Evolutionary conservation across 2,113 vertebrate genomes (phyloP).

Genomic region (Stegastes partitus): DNA sequence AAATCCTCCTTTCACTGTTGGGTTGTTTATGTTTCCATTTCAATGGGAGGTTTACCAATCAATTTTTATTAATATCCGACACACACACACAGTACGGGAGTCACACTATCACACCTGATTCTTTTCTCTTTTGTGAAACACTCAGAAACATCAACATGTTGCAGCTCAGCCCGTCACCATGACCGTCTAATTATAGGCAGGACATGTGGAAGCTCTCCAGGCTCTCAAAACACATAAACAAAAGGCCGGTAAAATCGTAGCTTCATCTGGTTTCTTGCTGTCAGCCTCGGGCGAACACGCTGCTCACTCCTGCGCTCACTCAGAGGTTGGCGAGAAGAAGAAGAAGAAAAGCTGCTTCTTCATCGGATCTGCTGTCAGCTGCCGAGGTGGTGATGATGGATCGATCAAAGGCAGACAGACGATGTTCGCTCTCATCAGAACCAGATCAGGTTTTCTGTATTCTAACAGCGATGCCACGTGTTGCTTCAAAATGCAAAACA

Average conservation of each 20-base stretch:
- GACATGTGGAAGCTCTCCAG: conserved; percentile 28
- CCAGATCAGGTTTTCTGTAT: not conserved
- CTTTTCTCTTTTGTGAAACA: no score
- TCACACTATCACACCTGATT: no score
- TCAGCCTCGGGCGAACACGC: conserved; percentile 20
- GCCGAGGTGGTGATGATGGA: not conserved
- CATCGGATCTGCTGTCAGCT: conserved; percentile 10
- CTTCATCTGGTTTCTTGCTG: not conserved
- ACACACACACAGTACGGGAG: no score
- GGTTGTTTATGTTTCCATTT: conserved; percentile 6
- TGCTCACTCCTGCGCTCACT: not conserved
- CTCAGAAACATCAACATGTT: not conserved
- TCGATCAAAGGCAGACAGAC: not conserved
- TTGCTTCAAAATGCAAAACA: no score
- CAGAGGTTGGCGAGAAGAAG: not conserved
- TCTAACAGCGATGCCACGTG: not conserved
- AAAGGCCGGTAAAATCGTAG: not conserved
- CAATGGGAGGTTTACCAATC: not conserved
- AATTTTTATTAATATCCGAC: not conserved
- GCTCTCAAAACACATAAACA: conserved; percentile 5
- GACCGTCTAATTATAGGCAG: conserved; percentile 29
- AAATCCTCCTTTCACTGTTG: conserved; percentile 2
- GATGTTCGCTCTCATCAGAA: not conserved
- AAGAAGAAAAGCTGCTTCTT: conserved; percentile 14
- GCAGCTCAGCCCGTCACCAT: not conserved